Base-by-base conservation (phyloP, 2,113 vertebrate genomes). In the Indri indri region DNA sequence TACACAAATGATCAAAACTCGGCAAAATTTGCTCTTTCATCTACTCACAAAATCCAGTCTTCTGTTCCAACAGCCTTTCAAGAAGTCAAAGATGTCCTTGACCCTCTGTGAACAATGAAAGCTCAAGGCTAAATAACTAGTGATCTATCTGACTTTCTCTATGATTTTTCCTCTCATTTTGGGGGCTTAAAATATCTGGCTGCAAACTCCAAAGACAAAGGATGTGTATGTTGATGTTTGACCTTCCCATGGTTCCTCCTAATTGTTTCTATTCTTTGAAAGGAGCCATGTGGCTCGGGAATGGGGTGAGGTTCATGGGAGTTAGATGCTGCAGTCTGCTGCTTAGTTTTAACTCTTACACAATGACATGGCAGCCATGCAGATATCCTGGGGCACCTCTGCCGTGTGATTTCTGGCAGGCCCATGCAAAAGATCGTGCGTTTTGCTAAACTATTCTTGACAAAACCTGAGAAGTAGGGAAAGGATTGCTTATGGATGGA, bases 1-100 rank as follows among this genome's bases (percentile, higher is more conserved):
- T 71, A 97, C n/a, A 77, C 86, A 95, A 88, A 74, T 94, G 90
- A 96, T 94, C 66, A 94, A 96, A 94, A 84, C 88, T 77, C 86
- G 82, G 90, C 11, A 97, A 90, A 70, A 95, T 57, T 42, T 42
- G 90, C 89, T 92, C 54, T 70, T 9, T 27, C 42, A 30, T 77
- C 30, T 65, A 32, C 34, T 70, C 92, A 76, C 59, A 76, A 85
- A 91, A 73, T 79, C 45, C 45, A 42, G 6, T 68, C 61, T 50
- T 30, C 66, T 79, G 25, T 34, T 54, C 71, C 42, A 66, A 40
- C 57, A 50, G 45, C 4, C 54, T 92, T 86, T 66, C 30, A 81
- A 47, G 85, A 42, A 50, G 71, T 68, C 27, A 52, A 82, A 90
- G 80, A 52, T 40, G 76, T 1, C 40, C 45, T 83, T 37, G 50